Percentiles rank a stretch among this genome's conserved stretches.
These are phyloP conservation scores for Lasioglossum zephyrum DNA, from an alignment of 2,888 invertebrate genomes.

Conservation along the genomic window DNA sequence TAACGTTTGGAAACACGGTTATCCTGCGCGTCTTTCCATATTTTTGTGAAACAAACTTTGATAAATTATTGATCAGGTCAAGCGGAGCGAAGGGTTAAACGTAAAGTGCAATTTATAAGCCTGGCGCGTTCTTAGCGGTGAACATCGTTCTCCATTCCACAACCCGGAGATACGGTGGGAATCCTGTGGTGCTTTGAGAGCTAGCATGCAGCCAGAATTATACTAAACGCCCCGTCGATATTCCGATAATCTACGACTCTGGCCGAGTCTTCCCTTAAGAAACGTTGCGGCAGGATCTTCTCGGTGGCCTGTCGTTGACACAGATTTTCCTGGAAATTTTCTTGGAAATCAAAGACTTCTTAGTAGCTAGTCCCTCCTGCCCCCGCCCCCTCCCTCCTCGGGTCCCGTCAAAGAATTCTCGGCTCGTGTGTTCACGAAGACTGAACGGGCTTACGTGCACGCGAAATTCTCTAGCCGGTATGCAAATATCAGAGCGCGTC, in stretches of 20 bases:
- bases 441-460: conserved; percentile 20
- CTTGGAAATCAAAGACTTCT: conserved; percentile 23
- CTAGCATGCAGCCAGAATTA: background rate
- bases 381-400: no score
- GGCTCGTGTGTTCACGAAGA: conserved; percentile 24
- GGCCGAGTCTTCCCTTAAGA: background rate
- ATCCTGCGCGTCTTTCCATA: no score
- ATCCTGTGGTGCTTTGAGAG: background rate
- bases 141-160: background rate
- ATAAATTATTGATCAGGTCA: no score
- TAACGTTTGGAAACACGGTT: no score
- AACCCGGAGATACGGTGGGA: background rate
- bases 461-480: conserved; percentile 54
- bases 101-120: background rate
- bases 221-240: background rate
- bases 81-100: background rate
- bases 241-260: background rate
- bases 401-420: conserved; percentile 33
- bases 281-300: background rate
- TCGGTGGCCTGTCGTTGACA: conserved; percentile 7
- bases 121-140: background rate
- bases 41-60: no score
- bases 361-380: background rate
- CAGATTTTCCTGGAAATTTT: background rate
- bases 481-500: conserved; percentile 52